phyloP scores from a whole-genome alignment of 1,140 invertebrate species.

The Berghia stephanieae region DNA sequence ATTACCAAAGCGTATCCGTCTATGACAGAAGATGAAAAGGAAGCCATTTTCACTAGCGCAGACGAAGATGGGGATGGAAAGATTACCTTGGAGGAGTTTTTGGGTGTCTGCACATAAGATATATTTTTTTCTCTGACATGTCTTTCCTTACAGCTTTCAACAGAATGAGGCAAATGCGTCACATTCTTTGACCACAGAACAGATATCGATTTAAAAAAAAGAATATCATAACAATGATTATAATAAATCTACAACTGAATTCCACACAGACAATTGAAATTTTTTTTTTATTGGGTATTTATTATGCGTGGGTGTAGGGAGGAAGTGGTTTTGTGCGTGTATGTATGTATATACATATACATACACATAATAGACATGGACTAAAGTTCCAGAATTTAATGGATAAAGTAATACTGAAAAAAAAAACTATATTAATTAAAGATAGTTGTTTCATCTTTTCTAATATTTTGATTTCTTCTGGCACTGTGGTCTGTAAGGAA shows the following conservation, averaged over 20 bases:
- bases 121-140: no score
- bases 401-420: neutral
- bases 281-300: neutral
- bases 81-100: constrained; percentile 26
- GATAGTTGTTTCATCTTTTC: neutral
- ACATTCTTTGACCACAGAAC: no score
- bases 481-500: neutral
- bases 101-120: constrained; percentile 22
- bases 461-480: neutral
- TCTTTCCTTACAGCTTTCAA: no score
- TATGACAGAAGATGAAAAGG: constrained; percentile 86
- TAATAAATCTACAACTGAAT: neutral
- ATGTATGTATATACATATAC: neutral
- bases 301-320: neutral
- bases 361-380: neutral
- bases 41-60: constrained; percentile 91
- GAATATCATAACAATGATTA: neutral
- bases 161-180: neutral
- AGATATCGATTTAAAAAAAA: no score
- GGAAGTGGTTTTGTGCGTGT: neutral
- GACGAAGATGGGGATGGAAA: constrained; percentile 82
- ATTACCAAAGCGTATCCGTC: constrained; percentile 92
- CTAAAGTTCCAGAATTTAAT: neutral
- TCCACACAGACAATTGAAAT: neutral
- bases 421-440: neutral